Percentiles rank a stretch among this genome's conserved stretches.
phyloP scores from a whole-genome alignment of 2,797 vertebrate genomes.

The Pipistrellus kuhlii region DNA sequence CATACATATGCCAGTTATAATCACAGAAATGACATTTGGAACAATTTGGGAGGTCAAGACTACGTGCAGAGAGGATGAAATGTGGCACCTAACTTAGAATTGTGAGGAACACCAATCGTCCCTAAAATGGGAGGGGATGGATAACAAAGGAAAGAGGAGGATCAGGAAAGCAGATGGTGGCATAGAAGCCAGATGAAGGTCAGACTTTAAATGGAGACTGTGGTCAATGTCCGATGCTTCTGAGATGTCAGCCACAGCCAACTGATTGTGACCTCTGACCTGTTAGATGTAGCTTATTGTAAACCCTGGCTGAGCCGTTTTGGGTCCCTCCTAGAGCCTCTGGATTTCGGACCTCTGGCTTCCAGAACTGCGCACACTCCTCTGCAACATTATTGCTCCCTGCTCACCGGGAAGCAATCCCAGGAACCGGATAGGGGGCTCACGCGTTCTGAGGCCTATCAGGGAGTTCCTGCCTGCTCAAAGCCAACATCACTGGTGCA shows the following conservation, averaged over 20 bases:
- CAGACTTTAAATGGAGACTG: background rate
- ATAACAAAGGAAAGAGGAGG: background rate
- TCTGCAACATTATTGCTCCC: background rate
- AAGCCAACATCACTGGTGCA: rapidly evolving
- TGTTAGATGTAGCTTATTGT: background rate
- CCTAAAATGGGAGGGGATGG: background rate
- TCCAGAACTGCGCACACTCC: background rate
- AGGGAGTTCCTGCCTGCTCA: background rate
- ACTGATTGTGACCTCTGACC: background rate
- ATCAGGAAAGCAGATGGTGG: background rate
- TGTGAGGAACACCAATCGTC: background rate
- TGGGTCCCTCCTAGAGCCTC: too few species aligned
- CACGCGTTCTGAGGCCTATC: background rate
- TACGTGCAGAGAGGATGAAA: background rate
- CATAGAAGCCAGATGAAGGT: background rate
- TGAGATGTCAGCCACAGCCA: background rate
- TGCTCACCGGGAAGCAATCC: background rate
- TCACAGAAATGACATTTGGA: background rate
- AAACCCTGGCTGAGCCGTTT: background rate
- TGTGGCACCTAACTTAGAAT: background rate
- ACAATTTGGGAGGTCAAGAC: background rate
- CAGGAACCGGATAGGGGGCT: background rate
- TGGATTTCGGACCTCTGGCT: too few species aligned
- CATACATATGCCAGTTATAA: background rate
- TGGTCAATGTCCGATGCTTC: background rate